Percentiles rank a stretch among this genome's conserved stretches.
phyloP scores from a whole-genome alignment of 2,113 vertebrate genomes.

The Pionites leucogaster region DNA sequence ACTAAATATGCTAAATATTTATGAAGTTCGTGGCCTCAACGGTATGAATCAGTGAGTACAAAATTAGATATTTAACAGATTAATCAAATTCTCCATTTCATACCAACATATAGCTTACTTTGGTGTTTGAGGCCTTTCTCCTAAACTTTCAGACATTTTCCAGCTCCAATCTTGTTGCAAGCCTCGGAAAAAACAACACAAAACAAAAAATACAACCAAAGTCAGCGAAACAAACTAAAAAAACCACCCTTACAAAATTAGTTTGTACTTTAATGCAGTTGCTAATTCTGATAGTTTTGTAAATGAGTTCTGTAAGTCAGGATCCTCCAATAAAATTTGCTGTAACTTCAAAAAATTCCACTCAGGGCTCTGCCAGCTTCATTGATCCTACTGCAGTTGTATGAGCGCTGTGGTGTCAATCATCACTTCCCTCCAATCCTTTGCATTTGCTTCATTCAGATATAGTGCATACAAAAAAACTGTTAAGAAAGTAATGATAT shows the following conservation, averaged over 20 bases:
- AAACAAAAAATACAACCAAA: not conserved
- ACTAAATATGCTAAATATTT: slow-evolving; percentile 40
- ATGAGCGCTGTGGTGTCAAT: not conserved
- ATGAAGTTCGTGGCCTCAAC: not conserved
- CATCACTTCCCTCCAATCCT: not conserved
- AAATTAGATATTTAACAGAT: slow-evolving; percentile 17
- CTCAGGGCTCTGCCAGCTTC: not conserved
- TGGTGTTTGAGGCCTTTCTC: not conserved
- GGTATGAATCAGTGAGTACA: slow-evolving; percentile 3
- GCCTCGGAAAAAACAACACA: not conserved
- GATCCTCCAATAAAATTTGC: not conserved
- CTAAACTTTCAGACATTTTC: not conserved
- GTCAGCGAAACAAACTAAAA: not conserved
- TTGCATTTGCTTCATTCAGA: not conserved
- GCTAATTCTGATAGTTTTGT: not conserved
- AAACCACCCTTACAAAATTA: not conserved
- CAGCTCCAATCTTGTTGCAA: not conserved
- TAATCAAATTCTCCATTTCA: slow-evolving; percentile 13
- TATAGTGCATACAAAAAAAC: not conserved
- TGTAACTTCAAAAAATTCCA: not conserved
- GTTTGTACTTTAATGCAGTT: not conserved
- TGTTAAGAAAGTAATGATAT: not conserved
- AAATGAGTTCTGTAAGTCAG: not conserved
- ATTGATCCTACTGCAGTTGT: slow-evolving; percentile 21
- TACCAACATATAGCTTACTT: not conserved